A percentile compares a stretch with the other conserved stretches of the same genome.
phyloP scores from a whole-genome alignment of 2,888 invertebrate genomes.

The Andrena haemorrhoa region DNA sequence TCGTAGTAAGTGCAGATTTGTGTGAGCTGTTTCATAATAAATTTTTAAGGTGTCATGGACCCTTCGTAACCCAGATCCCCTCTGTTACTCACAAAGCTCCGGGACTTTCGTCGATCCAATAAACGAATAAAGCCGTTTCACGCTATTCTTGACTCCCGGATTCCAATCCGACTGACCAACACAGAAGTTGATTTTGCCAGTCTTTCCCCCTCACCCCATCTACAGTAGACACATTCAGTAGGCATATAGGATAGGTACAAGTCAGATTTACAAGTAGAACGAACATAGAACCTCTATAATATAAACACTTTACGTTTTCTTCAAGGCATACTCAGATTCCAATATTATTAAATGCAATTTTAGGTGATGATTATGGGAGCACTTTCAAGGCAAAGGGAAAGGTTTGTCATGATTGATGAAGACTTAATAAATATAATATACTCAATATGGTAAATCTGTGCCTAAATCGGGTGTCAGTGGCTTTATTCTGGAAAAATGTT shows the following conservation, averaged over 20 bases:
- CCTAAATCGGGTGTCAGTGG: no score
- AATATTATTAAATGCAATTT: background rate
- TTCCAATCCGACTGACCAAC: slow-evolving; percentile 67
- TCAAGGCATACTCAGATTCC: background rate
- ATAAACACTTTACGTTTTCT: background rate
- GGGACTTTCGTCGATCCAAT: slow-evolving; percentile 73
- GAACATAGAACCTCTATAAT: background rate
- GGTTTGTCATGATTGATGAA: no score
- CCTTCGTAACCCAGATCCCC: slow-evolving; percentile 75
- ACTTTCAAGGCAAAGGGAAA: no score
- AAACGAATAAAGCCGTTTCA: slow-evolving; percentile 72
- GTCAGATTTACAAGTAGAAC: background rate
- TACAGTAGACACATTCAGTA: background rate
- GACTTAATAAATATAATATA: no score
- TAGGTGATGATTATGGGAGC: background rate
- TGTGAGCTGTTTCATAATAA: slow-evolving; percentile 78
- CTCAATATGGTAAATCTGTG: no score
- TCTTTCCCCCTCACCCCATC: background rate
- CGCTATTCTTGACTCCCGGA: slow-evolving; percentile 57
- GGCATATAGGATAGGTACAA: background rate
- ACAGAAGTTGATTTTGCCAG: slow-evolving; percentile 50
- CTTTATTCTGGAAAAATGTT: no score
- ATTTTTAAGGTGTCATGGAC: slow-evolving; percentile 77
- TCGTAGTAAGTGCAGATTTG: slow-evolving; percentile 77
- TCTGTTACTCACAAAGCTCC: slow-evolving; percentile 70